A percentile compares a stretch with the other conserved stretches of the same genome.
Evolutionary conservation across 2,113 vertebrate species (phyloP).

Genomic region (Sitta europaea): DNA sequence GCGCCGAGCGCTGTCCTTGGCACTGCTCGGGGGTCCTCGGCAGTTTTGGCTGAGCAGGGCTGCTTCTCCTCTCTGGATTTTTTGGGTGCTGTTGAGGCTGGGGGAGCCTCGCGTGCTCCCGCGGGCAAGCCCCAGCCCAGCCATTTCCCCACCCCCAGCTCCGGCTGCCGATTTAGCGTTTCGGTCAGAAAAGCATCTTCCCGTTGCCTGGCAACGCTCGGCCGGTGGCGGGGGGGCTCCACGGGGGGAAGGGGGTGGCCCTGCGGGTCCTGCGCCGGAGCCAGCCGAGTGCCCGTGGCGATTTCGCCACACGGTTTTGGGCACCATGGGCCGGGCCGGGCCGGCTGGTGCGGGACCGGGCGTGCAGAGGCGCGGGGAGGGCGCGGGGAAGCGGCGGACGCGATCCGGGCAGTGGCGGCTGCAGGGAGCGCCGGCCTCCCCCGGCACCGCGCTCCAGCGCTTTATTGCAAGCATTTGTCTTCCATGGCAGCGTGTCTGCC

Average conservation of each 20-base stretch:
- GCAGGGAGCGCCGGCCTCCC: neutral
- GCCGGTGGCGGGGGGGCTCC: neutral
- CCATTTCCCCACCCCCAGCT: neutral
- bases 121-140: neutral
- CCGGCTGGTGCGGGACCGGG: fast-evolving
- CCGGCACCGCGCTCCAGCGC: neutral
- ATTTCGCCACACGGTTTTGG: neutral
- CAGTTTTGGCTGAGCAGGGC: neutral
- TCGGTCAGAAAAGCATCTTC: conserved; percentile 44
- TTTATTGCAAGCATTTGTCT: conserved; percentile 46
- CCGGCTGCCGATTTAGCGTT: neutral
- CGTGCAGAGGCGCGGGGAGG: fast-evolving
- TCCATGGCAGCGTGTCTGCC: neutral
- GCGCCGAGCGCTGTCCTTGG: fast-evolving
- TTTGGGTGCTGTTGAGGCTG: neutral
- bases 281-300: neutral
- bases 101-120: neutral
- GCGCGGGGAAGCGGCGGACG: neutral
- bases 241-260: neutral
- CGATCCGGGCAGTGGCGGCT: neutral
- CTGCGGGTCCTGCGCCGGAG: neutral
- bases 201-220: conserved; percentile 49
- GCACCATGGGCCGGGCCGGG: fast-evolving
- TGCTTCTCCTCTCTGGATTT: neutral
- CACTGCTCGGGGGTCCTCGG: fast-evolving